These are phyloP conservation scores for Tenthredo mesomela DNA, from an alignment of 2,888 invertebrate genomes.

Conservation along the genomic window DNA sequence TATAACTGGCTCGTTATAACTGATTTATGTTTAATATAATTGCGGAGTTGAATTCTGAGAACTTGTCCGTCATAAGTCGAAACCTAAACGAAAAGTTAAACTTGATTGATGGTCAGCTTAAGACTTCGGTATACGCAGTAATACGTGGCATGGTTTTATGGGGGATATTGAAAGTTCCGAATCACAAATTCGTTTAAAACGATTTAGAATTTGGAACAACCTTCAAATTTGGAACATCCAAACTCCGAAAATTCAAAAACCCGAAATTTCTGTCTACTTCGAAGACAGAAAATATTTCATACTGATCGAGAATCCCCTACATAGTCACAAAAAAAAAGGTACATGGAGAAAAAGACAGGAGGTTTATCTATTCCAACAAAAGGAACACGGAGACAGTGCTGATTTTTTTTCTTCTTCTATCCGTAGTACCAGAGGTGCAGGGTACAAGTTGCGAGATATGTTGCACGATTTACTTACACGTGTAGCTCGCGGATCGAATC, in stretches of 20 bases:
- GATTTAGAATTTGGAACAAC: no score
- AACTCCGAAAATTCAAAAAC: no score
- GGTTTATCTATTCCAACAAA: neutral
- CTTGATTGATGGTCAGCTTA: conserved; percentile 65
- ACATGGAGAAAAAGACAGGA: neutral
- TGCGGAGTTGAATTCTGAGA: conserved; percentile 64
- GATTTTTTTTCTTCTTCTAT: neutral
- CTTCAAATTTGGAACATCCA: no score
- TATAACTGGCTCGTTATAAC: conserved; percentile 64
- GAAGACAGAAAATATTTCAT: no score
- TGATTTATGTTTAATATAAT: conserved; percentile 72
- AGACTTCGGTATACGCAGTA: neutral
- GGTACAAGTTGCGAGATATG: conserved; percentile 3
- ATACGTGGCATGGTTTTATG: no score
- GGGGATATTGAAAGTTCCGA: no score
- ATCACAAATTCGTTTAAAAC: no score
- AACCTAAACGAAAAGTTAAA: conserved; percentile 61
- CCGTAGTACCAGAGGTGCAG: neutral
- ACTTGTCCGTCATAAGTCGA: conserved; percentile 60
- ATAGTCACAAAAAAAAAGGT: no score
- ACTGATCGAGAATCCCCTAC: no score
- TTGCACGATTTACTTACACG: neutral
- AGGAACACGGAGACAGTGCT: neutral
- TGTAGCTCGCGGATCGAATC: neutral
- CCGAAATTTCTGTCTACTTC: no score